These are phyloP conservation scores for Suricata suricatta DNA, from an alignment of 2,113 vertebrate species.

Conservation along the genomic window DNA sequence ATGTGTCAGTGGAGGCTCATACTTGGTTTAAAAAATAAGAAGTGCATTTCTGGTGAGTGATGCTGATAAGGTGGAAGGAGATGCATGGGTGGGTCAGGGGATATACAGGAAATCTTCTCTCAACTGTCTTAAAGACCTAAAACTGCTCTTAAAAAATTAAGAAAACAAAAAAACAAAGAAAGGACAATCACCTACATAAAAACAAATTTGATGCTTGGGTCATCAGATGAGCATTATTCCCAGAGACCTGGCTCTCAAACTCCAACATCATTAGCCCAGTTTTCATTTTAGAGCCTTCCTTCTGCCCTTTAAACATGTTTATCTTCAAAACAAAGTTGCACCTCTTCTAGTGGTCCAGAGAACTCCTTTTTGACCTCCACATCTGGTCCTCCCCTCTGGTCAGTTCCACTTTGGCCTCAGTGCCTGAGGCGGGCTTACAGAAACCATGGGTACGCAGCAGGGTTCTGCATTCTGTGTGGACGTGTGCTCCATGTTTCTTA, in stretches of 20 bases:
- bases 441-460: neutral
- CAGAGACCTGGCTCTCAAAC: neutral
- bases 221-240: neutral
- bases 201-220: constrained; percentile 22
- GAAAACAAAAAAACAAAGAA: neutral
- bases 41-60: neutral
- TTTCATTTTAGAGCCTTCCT: neutral
- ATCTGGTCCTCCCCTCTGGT: neutral
- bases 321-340: neutral
- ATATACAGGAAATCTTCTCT: neutral
- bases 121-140: neutral
- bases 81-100: neutral
- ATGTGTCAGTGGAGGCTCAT: neutral
- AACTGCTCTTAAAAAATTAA: neutral
- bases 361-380: neutral
- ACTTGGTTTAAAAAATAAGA: neutral
- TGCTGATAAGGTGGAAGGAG: neutral
- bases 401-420: neutral
- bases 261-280: neutral
- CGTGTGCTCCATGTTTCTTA: neutral
- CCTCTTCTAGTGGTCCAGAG: neutral
- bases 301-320: neutral
- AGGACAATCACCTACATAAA: neutral
- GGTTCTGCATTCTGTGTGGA: neutral
- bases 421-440: neutral